phyloP scores from a whole-genome alignment of 2,797 vertebrate genomes.

The Rhincodon typus region DNA sequence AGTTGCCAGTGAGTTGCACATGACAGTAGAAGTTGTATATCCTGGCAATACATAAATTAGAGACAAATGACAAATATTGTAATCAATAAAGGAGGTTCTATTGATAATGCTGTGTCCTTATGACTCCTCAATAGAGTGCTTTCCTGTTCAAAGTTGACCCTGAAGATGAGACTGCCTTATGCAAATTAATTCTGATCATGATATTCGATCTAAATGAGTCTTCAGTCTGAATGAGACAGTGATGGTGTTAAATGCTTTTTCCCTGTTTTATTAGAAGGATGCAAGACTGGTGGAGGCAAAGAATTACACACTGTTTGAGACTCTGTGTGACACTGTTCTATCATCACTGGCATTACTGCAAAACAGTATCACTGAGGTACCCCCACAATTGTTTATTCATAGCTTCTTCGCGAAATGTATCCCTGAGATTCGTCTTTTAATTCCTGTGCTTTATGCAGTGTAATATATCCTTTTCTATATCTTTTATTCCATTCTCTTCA shows the following conservation, averaged over 20 bases:
- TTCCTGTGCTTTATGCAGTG: no score
- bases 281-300: background rate
- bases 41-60: background rate
- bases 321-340: constrained; percentile 40
- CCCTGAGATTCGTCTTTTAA: background rate
- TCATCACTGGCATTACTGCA: constrained; percentile 40
- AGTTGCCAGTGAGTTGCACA: background rate
- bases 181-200: background rate
- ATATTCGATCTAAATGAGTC: background rate
- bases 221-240: background rate
- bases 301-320: constrained; percentile 38
- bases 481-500: background rate
- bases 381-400: background rate
- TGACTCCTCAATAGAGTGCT: background rate
- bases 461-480: background rate
- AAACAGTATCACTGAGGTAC: constrained; percentile 40
- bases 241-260: background rate
- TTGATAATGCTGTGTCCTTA: background rate
- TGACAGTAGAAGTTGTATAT: background rate
- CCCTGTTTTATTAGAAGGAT: constrained; percentile 12
- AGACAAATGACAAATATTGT: background rate
- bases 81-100: background rate
- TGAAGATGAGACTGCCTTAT: background rate
- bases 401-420: background rate
- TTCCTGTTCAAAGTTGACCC: background rate